These are phyloP conservation scores for Apeira syringaria DNA, from an alignment of 2,888 invertebrate species.

Conservation along the genomic window DNA sequence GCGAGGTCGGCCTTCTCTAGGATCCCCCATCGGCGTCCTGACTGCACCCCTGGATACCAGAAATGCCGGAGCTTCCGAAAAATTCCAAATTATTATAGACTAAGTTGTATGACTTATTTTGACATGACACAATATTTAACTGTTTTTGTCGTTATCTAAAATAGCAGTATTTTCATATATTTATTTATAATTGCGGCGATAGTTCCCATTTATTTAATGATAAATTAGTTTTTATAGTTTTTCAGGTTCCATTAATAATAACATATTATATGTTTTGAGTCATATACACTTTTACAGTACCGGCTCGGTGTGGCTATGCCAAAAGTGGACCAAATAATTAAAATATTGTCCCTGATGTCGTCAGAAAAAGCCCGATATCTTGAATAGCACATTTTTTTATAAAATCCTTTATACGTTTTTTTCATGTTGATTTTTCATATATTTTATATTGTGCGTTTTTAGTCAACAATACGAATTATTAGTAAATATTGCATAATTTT, in stretches of 20 bases:
- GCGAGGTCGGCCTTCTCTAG: constrained; percentile 96
- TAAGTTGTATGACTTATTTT: constrained; percentile 6
- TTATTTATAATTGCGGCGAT: too few species aligned
- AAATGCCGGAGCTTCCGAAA: constrained; percentile 19
- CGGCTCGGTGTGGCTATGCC: constrained; percentile 1
- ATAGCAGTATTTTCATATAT: too few species aligned
- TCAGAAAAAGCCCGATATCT: not conserved
- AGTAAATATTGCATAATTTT: not conserved
- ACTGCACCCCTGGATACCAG: constrained; percentile 30
- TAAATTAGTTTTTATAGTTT: too few species aligned
- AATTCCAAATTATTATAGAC: not conserved
- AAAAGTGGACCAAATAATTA: constrained; percentile 23
- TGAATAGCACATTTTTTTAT: not conserved
- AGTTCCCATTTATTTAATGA: too few species aligned
- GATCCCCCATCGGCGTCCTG: constrained; percentile 25
- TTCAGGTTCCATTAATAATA: too few species aligned
- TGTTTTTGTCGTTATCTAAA: too few species aligned
- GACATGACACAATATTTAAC: constrained; percentile 12
- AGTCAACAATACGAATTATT: not conserved
- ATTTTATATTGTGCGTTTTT: not conserved
- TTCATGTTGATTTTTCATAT: not conserved
- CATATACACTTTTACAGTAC: too few species aligned
- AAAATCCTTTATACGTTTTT: not conserved
- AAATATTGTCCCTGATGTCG: not conserved
- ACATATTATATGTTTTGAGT: too few species aligned